A percentile compares a stretch with the other conserved stretches of the same genome.
Evolutionary conservation across 2,113 vertebrate genomes (phyloP).

Genomic region (Tringa solitaria): DNA sequence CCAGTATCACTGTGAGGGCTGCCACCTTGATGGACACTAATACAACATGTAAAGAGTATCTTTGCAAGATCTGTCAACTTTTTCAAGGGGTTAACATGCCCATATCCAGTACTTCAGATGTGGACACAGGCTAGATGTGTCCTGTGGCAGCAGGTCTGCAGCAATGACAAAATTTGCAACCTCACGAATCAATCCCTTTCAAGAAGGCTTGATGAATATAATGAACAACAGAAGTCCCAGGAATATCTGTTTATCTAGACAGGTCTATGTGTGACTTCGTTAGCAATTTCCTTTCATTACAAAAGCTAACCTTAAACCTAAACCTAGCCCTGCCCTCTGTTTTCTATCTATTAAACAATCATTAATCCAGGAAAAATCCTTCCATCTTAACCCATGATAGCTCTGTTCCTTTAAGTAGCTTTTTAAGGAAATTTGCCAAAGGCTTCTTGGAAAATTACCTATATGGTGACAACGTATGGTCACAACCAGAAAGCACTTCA

Average conservation of each 20-base stretch:
- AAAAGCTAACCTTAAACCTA: background rate
- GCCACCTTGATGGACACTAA: background rate
- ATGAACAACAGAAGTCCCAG: background rate
- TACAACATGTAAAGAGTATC: background rate
- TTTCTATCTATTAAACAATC: conserved; percentile 42
- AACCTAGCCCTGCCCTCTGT: background rate
- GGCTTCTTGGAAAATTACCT: background rate
- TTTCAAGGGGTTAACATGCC: background rate
- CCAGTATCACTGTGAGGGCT: background rate
- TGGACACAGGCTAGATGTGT: background rate
- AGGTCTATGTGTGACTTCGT: background rate
- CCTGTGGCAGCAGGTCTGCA: background rate
- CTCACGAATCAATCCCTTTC: background rate
- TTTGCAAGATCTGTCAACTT: background rate
- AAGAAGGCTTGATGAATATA: background rate
- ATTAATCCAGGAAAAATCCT: conserved; percentile 51
- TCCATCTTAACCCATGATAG: background rate
- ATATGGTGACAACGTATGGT: background rate
- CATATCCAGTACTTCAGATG: background rate
- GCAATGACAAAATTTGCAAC: background rate
- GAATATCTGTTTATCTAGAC: background rate
- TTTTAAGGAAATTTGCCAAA: background rate
- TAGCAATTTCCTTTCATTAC: background rate
- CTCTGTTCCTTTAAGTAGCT: background rate
- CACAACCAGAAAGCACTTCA: background rate